A percentile compares a stretch with the other conserved stretches of the same genome.
Evolutionary conservation across 1,140 invertebrate genomes (phyloP).

Genomic region (Glomeris maerens): DNA sequence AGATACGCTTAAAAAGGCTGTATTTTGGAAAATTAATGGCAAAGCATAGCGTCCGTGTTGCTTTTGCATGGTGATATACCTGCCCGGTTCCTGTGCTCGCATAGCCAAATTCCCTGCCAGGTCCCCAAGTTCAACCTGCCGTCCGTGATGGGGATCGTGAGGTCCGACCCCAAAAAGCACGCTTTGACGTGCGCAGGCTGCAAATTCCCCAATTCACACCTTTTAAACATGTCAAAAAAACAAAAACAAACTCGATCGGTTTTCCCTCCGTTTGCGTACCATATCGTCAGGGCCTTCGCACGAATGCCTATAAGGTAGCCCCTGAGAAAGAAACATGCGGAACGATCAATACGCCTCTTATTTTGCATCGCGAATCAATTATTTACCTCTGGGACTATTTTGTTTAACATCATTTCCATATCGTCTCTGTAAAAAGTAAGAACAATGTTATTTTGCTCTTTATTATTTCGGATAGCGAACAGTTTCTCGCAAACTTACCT

Average conservation of each 20-base stretch:
- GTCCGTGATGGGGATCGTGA: slow-evolving; percentile 90
- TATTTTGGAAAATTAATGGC: too few species aligned
- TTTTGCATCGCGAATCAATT: neutral
- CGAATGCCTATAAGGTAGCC: slow-evolving; percentile 82
- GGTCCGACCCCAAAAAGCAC: slow-evolving; percentile 83
- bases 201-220: slow-evolving; percentile 21
- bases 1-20: too few species aligned
- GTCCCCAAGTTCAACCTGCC: slow-evolving; percentile 86
- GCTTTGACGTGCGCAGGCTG: slow-evolving; percentile 95
- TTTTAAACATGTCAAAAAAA: neutral
- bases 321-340: slow-evolving; percentile 32
- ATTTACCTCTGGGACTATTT: slow-evolving; percentile 81
- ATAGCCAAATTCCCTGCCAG: slow-evolving; percentile 96
- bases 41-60: too few species aligned
- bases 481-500: slow-evolving; percentile 29
- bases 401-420: slow-evolving; percentile 98
- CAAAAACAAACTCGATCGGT: slow-evolving; percentile 12
- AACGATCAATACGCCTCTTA: too few species aligned
- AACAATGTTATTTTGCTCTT: slow-evolving; percentile 10
- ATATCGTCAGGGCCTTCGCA: slow-evolving; percentile 97
- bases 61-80: too few species aligned
- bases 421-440: slow-evolving; percentile 49
- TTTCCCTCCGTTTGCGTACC: too few species aligned
- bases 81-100: slow-evolving; percentile 86
- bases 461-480: slow-evolving; percentile 19